Conservation (phyloP, 2,113 vertebrate genomes). For the Lontra canadensis region DNA sequence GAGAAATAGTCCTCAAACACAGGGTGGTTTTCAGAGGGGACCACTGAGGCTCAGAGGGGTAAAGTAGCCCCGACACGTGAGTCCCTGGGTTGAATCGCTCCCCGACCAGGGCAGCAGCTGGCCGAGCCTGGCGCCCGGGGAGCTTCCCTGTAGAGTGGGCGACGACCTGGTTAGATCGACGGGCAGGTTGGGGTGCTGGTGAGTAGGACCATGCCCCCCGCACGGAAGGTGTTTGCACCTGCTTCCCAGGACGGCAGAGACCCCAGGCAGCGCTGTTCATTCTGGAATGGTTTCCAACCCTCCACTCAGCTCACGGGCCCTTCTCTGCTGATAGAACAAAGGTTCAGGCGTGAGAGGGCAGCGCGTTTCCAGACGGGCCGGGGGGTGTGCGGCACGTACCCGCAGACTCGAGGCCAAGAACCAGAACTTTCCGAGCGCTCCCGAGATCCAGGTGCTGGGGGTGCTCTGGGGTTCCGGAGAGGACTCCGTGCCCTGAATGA, state of each 20-base stretch:
- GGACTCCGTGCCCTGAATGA: background rate
- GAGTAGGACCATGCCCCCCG: rapidly evolving
- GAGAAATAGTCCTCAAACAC: background rate
- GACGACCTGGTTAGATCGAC: rapidly evolving
- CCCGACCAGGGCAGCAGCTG: too few species aligned
- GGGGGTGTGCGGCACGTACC: background rate
- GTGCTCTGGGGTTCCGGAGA: background rate
- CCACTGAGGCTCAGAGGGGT: background rate
- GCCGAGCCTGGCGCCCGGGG: rapidly evolving
- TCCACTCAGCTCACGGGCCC: background rate
- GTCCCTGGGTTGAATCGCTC: rapidly evolving
- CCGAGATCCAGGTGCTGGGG: rapidly evolving
- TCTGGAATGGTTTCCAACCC: background rate
- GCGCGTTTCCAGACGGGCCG: rapidly evolving
- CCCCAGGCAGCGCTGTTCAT: background rate
- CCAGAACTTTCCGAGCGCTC: rapidly evolving
- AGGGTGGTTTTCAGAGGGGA: background rate
- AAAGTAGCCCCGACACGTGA: rapidly evolving
- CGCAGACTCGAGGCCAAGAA: rapidly evolving
- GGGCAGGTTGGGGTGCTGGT: too few species aligned
- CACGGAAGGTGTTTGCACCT: rapidly evolving
- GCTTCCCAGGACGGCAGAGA: background rate
- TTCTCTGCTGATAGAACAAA: rapidly evolving
- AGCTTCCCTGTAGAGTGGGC: rapidly evolving
- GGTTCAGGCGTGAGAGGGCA: background rate